Evolutionary conservation across 2,113 vertebrate species (phyloP).

Genomic region (Corydoras maculifer): DNA sequence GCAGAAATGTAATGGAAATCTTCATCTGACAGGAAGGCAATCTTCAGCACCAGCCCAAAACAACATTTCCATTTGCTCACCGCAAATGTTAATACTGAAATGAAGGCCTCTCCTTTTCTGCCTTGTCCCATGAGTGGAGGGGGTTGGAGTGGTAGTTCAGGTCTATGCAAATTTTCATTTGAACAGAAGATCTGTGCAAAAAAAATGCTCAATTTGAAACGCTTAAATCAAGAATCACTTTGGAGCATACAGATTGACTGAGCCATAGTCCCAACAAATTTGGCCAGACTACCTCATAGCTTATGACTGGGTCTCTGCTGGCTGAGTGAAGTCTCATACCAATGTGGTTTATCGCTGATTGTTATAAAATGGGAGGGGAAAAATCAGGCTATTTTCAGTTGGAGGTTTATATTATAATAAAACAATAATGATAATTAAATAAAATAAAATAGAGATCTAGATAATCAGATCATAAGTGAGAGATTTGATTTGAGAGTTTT

Average conservation of each 20-base stretch:
- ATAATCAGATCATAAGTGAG: no score
- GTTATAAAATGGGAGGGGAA: constrained; percentile 15
- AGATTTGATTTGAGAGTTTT: no score
- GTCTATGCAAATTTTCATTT: constrained; percentile 66
- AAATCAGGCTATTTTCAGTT: constrained; percentile 31
- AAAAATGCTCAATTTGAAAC: constrained; percentile 83
- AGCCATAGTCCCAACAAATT: constrained; percentile 41
- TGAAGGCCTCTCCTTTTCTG: constrained; percentile 60
- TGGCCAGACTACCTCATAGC: constrained; percentile 25
- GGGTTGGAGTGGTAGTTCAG: constrained; percentile 17
- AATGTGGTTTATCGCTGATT: constrained; percentile 35
- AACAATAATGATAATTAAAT: no score
- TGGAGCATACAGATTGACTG: constrained; percentile 50
- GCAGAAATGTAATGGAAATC: constrained; percentile 65
- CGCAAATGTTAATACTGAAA: constrained; percentile 59
- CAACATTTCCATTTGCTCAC: constrained; percentile 60
- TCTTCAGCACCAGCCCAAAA: constrained; percentile 56
- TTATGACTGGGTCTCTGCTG: constrained; percentile 15
- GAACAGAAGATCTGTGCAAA: constrained; percentile 77
- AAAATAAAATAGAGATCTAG: no score
- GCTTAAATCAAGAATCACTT: constrained; percentile 78
- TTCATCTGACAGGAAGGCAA: constrained; percentile 63
- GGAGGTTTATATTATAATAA: not conserved
- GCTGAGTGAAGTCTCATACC: constrained; percentile 24
- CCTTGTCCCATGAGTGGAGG: constrained; percentile 58